phyloP scores from a whole-genome alignment of 2,888 invertebrate genomes.

The Phortica magna region DNA sequence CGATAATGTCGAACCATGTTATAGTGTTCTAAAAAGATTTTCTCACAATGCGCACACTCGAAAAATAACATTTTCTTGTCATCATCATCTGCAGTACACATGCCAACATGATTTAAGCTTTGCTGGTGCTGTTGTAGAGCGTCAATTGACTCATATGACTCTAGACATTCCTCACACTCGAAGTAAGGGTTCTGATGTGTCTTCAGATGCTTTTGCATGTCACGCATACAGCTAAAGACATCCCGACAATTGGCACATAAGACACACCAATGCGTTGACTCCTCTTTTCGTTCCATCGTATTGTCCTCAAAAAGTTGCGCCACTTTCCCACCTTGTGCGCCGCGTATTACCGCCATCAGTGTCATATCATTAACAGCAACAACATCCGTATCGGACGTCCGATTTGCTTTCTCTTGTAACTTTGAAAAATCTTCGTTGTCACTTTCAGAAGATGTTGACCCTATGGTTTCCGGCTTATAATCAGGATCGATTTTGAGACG shows the following conservation, averaged over 20 bases:
- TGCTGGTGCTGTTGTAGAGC: constrained; percentile 81
- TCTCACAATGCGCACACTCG: constrained; percentile 86
- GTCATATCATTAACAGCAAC: background rate
- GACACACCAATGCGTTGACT: background rate
- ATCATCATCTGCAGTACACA: constrained; percentile 73
- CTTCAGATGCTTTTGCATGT: constrained; percentile 81
- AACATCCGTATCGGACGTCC: background rate
- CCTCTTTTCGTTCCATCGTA: background rate
- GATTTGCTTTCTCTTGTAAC: background rate
- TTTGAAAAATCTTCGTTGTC: background rate
- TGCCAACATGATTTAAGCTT: constrained; percentile 80
- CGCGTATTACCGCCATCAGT: background rate
- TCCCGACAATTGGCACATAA: constrained; percentile 79
- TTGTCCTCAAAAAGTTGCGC: constrained; percentile 10
- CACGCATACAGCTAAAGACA: constrained; percentile 78
- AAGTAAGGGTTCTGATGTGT: constrained; percentile 82
- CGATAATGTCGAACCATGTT: constrained; percentile 86
- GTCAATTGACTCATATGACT: constrained; percentile 79
- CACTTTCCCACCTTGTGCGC: background rate
- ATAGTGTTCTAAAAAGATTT: constrained; percentile 86
- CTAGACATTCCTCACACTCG: constrained; percentile 80
- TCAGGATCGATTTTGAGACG: background rate
- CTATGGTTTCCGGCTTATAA: background rate
- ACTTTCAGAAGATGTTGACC: too few relatives aligned
- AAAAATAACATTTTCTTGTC: background rate